Evolutionary conservation across 2,888 invertebrate genomes (phyloP).

Genomic region (Dolichopus griseipennis): DNA sequence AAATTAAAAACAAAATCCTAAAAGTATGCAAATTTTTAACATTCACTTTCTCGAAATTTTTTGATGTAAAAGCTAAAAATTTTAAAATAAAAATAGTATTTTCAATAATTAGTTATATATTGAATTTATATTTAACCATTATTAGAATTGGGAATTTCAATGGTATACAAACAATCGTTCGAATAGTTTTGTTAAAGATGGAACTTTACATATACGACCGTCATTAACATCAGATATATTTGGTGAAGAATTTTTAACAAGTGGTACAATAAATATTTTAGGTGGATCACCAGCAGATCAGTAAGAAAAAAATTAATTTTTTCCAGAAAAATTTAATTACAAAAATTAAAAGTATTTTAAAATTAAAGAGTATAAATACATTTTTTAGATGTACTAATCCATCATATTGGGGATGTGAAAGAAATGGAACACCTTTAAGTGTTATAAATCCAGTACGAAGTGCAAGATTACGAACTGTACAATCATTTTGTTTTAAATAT

Average conservation of each 20-base stretch:
- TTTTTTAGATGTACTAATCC: slow-evolving; percentile 47
- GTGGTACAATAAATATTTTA: slow-evolving; percentile 48
- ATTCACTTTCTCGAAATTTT: background rate
- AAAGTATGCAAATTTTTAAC: too few relatives aligned
- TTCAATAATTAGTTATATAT: too few relatives aligned
- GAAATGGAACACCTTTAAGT: slow-evolving; percentile 11
- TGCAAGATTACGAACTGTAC: slow-evolving; percentile 53
- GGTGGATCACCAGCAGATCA: slow-evolving; percentile 54
- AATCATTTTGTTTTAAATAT: slow-evolving; percentile 57
- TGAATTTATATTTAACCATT: too few relatives aligned
- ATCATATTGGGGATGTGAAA: slow-evolving; percentile 44
- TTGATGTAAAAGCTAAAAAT: too few relatives aligned
- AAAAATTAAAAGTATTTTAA: background rate
- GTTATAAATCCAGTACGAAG: slow-evolving; percentile 43
- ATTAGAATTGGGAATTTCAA: slow-evolving; percentile 60
- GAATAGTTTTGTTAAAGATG: slow-evolving; percentile 53
- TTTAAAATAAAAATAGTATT: too few relatives aligned
- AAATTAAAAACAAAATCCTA: too few relatives aligned
- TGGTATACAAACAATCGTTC: slow-evolving; percentile 57
- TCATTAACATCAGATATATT: slow-evolving; percentile 50
- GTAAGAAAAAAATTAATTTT: too few relatives aligned
- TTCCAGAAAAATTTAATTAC: background rate
- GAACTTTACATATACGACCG: slow-evolving; percentile 51
- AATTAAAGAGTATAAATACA: background rate
- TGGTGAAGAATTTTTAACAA: slow-evolving; percentile 47